phyloP scores from a whole-genome alignment of 1,140 invertebrate species.

The Drosophila pruinosa region DNA sequence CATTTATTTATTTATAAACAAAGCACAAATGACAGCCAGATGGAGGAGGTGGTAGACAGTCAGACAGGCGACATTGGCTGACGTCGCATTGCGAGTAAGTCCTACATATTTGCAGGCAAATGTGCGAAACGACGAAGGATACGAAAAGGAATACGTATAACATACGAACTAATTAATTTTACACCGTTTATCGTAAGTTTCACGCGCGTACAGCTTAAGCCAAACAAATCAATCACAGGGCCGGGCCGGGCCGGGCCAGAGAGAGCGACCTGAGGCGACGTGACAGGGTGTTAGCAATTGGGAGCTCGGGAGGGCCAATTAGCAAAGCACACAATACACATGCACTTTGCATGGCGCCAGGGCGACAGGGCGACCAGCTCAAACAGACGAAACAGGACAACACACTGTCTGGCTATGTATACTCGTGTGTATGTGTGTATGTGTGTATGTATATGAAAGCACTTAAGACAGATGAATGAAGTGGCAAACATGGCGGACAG shows the following conservation, averaged over 20 bases:
- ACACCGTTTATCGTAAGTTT: slow-evolving; percentile 75
- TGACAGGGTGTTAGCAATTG: background rate
- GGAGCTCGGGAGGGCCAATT: slow-evolving; percentile 48
- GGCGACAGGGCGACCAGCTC: slow-evolving; percentile 22
- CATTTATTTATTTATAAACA: slow-evolving; percentile 74
- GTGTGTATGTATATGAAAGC: slow-evolving; percentile 43
- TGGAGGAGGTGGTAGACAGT: background rate
- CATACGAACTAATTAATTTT: slow-evolving; percentile 72
- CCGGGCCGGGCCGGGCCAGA: background rate
- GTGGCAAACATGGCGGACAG: slow-evolving; percentile 71
- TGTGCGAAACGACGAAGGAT: slow-evolving; percentile 8
- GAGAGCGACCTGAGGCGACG: background rate
- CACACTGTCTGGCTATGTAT: background rate
- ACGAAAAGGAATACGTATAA: background rate
- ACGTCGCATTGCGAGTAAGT: slow-evolving; percentile 24
- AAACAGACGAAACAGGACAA: slow-evolving; percentile 10
- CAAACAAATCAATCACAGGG: slow-evolving; percentile 72
- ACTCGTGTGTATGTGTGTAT: background rate
- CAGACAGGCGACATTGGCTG: slow-evolving; percentile 42
- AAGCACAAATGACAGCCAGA: slow-evolving; percentile 20
- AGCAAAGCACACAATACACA: slow-evolving; percentile 72
- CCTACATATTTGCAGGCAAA: slow-evolving; percentile 32
- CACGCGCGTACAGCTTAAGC: slow-evolving; percentile 61
- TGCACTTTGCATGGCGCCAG: slow-evolving; percentile 71
- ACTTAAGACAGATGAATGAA: slow-evolving; percentile 79